These are phyloP conservation scores for Okapia johnstoni DNA, from an alignment of 2,113 vertebrate species.

Conservation along the genomic window DNA sequence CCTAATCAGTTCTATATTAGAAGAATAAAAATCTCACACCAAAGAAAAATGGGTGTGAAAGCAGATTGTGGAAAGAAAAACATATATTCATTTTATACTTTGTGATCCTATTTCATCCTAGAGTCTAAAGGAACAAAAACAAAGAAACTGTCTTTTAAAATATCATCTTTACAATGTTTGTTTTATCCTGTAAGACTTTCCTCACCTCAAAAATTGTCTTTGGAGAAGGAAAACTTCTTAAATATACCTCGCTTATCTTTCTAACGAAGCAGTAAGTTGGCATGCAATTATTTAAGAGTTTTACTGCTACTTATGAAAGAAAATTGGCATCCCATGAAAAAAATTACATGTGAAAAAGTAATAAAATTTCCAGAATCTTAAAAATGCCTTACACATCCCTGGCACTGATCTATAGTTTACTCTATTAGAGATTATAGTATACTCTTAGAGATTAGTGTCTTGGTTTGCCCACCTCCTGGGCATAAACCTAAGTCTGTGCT, in stretches of 20 bases:
- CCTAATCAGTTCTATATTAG: constrained; percentile 41
- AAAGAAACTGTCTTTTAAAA: not conserved
- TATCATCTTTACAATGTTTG: not conserved
- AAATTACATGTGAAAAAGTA: not conserved
- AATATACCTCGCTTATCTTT: not conserved
- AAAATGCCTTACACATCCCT: not conserved
- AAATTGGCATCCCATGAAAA: not conserved
- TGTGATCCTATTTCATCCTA: not conserved
- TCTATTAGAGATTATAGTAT: not conserved
- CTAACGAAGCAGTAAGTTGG: not conserved
- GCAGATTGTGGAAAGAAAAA: not conserved
- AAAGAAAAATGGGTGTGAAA: constrained; percentile 27
- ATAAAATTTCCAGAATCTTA: not conserved
- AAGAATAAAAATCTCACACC: constrained; percentile 37
- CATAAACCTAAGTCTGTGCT: not conserved
- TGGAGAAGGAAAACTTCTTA: not conserved
- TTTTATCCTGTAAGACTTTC: not conserved
- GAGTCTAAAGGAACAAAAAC: not conserved
- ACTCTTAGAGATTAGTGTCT: not conserved
- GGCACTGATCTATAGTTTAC: not conserved
- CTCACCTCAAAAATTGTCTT: not conserved
- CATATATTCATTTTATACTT: not conserved
- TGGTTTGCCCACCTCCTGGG: not conserved
- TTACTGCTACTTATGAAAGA: constrained; percentile 19
- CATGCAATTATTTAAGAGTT: constrained; percentile 31